Evolutionary conservation across 2,888 invertebrate species (phyloP).

Genomic region (Caenorhabditis drosophilae): DNA sequence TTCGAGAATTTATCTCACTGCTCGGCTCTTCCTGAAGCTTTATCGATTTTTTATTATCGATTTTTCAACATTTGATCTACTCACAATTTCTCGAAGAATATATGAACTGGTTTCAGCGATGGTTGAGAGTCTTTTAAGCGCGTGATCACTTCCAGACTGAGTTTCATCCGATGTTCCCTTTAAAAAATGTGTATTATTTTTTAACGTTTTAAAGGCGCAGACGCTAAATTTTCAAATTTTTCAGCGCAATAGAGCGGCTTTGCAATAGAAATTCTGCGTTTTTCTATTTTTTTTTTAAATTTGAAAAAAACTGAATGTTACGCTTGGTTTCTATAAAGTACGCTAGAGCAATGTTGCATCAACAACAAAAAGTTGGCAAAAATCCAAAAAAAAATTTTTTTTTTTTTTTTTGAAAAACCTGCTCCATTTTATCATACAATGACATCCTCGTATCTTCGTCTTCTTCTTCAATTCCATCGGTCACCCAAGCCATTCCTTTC

Average conservation of each 20-base stretch:
- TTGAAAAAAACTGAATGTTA: too few relatives aligned
- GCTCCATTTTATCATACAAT: slow-evolving; percentile 57
- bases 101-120: slow-evolving; percentile 64
- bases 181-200: slow-evolving; percentile 1
- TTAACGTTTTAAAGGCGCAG: background rate
- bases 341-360: too few relatives aligned
- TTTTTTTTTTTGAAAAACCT: slow-evolving; percentile 20
- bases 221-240: background rate
- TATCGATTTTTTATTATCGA: background rate
- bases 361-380: background rate
- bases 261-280: too few relatives aligned
- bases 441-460: slow-evolving; percentile 58
- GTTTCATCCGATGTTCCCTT: slow-evolving; percentile 58
- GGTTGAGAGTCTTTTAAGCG: slow-evolving; percentile 60
- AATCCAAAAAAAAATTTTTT: background rate
- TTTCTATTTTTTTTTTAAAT: too few relatives aligned
- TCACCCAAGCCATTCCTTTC: slow-evolving; percentile 69
- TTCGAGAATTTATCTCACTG: slow-evolving; percentile 59
- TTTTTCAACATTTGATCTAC: slow-evolving; percentile 3
- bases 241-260: too few relatives aligned
- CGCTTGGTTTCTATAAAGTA: too few relatives aligned
- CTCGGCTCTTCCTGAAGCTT: slow-evolving; percentile 60
- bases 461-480: slow-evolving; percentile 68
- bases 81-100: slow-evolving; percentile 56
- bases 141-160: slow-evolving; percentile 40